phyloP scores from a whole-genome alignment of 2,797 vertebrate genomes.

The Malacoraja senta region DNA sequence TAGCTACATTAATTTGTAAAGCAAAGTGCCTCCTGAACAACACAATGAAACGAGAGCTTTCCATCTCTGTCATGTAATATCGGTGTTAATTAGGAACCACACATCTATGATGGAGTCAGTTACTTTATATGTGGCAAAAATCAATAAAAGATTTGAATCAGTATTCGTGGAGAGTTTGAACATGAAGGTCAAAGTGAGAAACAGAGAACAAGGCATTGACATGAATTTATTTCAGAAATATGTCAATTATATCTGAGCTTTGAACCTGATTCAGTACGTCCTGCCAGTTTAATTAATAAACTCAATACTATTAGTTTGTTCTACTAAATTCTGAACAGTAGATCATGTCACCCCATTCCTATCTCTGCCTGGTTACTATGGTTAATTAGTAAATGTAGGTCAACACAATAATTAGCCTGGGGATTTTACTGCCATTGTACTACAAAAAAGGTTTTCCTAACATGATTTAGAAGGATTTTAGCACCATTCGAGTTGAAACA shows the following conservation, averaged over 20 bases:
- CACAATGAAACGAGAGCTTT: slow-evolving; percentile 1
- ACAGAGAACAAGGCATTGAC: not conserved
- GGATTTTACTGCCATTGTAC: not conserved
- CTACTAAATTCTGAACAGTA: not conserved
- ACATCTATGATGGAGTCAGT: slow-evolving; percentile 15
- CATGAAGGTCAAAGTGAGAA: slow-evolving; percentile 29
- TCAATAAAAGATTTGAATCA: slow-evolving; percentile 24
- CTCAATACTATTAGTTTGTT: slow-evolving; percentile 21
- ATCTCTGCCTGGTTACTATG: not conserved
- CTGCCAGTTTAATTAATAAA: slow-evolving; percentile 25
- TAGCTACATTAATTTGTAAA: not conserved
- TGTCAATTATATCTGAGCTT: slow-evolving; percentile 15
- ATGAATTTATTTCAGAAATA: slow-evolving; percentile 12
- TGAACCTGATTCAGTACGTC: not conserved
- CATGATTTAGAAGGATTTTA: not conserved
- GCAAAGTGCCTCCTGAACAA: slow-evolving; percentile 13
- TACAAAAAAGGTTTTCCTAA: not conserved
- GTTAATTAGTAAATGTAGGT: slow-evolving; percentile 1
- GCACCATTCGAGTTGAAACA: not conserved
- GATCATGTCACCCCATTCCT: not conserved
- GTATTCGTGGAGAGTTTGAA: not conserved
- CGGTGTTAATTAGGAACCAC: slow-evolving; percentile 13
- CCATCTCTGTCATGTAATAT: slow-evolving; percentile 18
- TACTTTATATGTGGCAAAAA: not conserved
- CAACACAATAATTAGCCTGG: not conserved